A percentile compares a stretch with the other conserved stretches of the same genome.
These are phyloP conservation scores for Meiosimyza platycephala DNA, from an alignment of 2,888 invertebrate genomes.

Conservation along the genomic window DNA sequence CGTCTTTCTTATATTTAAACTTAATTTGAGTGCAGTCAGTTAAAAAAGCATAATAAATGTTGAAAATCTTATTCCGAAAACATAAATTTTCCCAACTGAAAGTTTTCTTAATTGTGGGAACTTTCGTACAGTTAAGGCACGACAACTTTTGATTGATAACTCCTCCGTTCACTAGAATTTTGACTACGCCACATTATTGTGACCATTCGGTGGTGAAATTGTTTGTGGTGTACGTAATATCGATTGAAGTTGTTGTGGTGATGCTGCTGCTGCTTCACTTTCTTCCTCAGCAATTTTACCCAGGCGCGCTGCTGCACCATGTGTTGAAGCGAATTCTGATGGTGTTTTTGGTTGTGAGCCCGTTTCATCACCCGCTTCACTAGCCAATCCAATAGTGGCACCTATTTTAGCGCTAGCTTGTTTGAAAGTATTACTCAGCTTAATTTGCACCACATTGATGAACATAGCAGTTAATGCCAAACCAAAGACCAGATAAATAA, in stretches of 20 bases:
- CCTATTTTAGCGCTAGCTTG: constrained; percentile 87
- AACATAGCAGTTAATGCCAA: constrained; percentile 96
- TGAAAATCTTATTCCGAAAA: no score
- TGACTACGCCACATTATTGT: not conserved
- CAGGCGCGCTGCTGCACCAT: constrained; percentile 58
- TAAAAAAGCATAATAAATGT: no score
- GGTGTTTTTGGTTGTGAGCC: constrained; percentile 54
- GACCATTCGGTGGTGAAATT: constrained; percentile 46
- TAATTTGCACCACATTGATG: constrained; percentile 93
- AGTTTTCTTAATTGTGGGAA: no score
- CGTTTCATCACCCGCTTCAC: constrained; percentile 44
- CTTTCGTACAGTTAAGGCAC: no score
- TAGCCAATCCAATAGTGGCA: constrained; percentile 81
- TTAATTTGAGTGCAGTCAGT: no score
- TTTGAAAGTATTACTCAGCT: constrained; percentile 82
- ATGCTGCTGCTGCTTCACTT: constrained; percentile 37
- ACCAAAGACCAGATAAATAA: constrained; percentile 93
- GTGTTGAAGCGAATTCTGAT: constrained; percentile 59
- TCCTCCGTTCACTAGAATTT: no score
- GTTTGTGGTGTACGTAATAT: constrained; percentile 54
- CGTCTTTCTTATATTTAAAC: no score
- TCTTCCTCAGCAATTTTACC: constrained; percentile 58
- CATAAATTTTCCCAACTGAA: no score
- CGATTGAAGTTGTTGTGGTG: constrained; percentile 49
- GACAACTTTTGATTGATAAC: no score